These are phyloP conservation scores for Sminthurides aquaticus DNA, from an alignment of 2,888 invertebrate genomes.

Conservation along the genomic window DNA sequence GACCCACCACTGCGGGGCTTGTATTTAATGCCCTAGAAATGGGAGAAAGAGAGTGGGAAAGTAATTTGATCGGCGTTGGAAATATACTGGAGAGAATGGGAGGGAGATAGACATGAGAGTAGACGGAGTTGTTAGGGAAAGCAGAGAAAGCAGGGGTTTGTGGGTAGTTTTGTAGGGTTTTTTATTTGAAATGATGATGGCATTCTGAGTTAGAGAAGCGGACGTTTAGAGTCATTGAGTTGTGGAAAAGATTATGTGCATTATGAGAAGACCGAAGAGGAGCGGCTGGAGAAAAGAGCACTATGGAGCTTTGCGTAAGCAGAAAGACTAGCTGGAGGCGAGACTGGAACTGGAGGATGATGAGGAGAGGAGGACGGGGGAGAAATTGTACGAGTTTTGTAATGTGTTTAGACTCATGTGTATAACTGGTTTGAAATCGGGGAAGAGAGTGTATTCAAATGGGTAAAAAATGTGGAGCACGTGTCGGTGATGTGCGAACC, in stretches of 20 bases:
- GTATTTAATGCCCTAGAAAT: neutral
- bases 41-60: neutral
- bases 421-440: neutral
- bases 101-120: neutral
- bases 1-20: neutral
- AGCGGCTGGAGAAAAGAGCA: too few species aligned
- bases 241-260: neutral
- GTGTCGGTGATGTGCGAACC: slow-evolving; percentile 27
- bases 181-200: neutral
- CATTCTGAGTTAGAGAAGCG: neutral
- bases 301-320: too few species aligned
- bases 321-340: neutral
- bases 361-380: neutral
- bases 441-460: slow-evolving; percentile 11
- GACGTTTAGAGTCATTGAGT: neutral
- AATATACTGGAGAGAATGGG: neutral
- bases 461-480: slow-evolving; percentile 27
- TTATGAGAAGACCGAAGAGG: neutral
- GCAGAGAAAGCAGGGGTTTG: neutral
- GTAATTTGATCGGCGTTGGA: neutral
- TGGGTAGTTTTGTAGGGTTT: neutral
- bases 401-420: neutral
- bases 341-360: too few species aligned
- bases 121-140: too few species aligned
- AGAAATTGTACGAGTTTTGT: neutral